phyloP scores from a whole-genome alignment of 1,140 invertebrate species.

The Limonius californicus region DNA sequence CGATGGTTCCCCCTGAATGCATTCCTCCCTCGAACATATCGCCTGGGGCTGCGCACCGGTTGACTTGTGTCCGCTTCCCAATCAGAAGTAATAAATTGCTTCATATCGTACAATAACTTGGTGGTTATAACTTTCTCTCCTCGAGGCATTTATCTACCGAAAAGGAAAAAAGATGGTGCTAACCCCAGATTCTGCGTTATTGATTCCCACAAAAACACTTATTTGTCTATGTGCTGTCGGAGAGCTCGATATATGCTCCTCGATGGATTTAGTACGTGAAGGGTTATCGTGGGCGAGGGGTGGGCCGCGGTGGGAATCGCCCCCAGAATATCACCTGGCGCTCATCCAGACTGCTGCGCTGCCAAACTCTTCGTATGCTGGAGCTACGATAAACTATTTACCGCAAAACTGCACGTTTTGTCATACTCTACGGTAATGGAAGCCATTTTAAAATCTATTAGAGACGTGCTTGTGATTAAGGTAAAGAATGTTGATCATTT shows the following conservation, averaged over 20 bases:
- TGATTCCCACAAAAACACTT: slow-evolving; percentile 5
- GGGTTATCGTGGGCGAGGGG: neutral
- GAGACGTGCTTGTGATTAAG: no score
- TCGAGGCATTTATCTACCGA: neutral
- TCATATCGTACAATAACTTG: no score
- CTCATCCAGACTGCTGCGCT: neutral
- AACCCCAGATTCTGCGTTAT: slow-evolving; percentile 4
- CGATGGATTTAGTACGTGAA: slow-evolving; percentile 14
- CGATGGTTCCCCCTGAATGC: no score
- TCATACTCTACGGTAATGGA: neutral
- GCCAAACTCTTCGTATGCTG: neutral
- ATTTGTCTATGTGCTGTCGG: slow-evolving; percentile 11
- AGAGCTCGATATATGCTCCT: neutral
- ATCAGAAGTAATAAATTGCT: no score
- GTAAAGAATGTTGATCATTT: no score
- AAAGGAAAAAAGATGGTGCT: neutral
- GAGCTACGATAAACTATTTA: neutral
- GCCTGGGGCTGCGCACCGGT: no score
- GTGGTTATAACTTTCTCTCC: no score
- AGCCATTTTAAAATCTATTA: no score
- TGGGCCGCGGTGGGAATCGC: neutral
- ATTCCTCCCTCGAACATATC: no score
- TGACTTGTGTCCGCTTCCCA: no score
- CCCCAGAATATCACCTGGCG: slow-evolving; percentile 6
- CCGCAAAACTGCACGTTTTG: neutral